Conservation (phyloP, 2,797 vertebrate genomes). For the Sitta carolinensis region DNA sequence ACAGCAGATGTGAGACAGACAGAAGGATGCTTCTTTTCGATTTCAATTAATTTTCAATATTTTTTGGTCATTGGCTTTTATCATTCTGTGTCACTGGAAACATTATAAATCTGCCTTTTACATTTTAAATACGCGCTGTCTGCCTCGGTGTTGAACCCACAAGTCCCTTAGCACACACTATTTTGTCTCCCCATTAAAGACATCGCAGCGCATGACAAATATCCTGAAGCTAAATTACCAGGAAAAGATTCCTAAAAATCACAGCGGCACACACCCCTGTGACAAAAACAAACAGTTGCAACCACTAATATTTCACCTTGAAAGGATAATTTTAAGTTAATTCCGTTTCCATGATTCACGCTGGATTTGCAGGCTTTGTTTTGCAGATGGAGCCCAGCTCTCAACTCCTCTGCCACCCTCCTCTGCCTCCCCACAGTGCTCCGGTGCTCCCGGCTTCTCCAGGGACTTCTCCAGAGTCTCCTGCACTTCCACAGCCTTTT, state of each 20-base stretch:
- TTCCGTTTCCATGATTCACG: background rate
- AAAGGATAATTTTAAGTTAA: slow-evolving; percentile 34
- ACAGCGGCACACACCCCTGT: background rate
- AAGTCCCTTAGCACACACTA: background rate
- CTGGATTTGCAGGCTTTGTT: slow-evolving; percentile 23
- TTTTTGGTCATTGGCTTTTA: background rate
- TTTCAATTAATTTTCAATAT: slow-evolving; percentile 7
- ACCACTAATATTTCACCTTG: slow-evolving; percentile 20
- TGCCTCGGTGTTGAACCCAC: background rate
- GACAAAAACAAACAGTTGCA: slow-evolving; percentile 25
- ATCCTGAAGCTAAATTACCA: slow-evolving; percentile 16
- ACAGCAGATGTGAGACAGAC: background rate
- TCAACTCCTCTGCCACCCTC: background rate
- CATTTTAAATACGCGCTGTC: background rate
- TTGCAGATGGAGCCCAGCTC: background rate
- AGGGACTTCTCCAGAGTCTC: background rate
- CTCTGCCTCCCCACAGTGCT: background rate
- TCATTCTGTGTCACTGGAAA: background rate
- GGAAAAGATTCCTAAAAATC: slow-evolving; percentile 53
- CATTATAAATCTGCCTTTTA: background rate
- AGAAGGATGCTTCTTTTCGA: background rate
- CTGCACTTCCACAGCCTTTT: background rate
- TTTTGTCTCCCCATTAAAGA: background rate
- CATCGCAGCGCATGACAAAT: background rate
- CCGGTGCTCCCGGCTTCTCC: background rate